Percentiles rank a stretch among this genome's conserved stretches.
Evolutionary conservation across 2,113 vertebrate species (phyloP).

Genomic region (Glaucidium brasilianum): DNA sequence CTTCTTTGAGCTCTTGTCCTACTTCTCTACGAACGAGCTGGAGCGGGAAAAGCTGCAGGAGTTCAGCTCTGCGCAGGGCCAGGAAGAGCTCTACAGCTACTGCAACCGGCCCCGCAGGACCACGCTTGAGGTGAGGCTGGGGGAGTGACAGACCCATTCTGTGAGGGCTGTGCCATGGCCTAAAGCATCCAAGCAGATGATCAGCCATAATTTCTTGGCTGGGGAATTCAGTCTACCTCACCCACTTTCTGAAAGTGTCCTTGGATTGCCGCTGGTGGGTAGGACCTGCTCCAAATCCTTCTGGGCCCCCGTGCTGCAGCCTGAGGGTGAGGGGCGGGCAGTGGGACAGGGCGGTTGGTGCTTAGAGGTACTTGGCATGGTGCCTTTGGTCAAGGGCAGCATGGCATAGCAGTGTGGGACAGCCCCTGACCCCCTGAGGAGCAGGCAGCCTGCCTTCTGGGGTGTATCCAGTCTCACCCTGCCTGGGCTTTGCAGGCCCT

Average conservation of each 20-base stretch:
- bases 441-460: background rate
- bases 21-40: conserved; percentile 77
- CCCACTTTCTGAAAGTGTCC: background rate
- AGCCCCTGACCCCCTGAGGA: background rate
- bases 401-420: background rate
- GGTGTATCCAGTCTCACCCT: background rate
- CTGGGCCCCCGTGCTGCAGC: background rate
- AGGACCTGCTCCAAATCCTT: background rate
- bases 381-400: rapidly evolving
- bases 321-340: background rate
- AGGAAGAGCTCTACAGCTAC: conserved; percentile 86
- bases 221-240: background rate
- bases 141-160: background rate
- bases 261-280: background rate
- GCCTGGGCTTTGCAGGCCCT: conserved; percentile 74
- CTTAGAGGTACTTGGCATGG: rapidly evolving
- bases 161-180: background rate
- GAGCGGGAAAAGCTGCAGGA: conserved; percentile 89
- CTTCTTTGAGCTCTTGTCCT: conserved; percentile 86
- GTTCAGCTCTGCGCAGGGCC: conserved; percentile 85
- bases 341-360: background rate
- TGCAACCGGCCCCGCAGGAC: conserved; percentile 88
- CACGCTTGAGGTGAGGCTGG: conserved; percentile 80
- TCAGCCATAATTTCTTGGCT: background rate
- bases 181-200: background rate